Evolutionary conservation across 2,797 vertebrate species (phyloP), one percentile per base, ranked within the genome.

Genomic region (Parauchenoglanis ngamensis): DNA sequence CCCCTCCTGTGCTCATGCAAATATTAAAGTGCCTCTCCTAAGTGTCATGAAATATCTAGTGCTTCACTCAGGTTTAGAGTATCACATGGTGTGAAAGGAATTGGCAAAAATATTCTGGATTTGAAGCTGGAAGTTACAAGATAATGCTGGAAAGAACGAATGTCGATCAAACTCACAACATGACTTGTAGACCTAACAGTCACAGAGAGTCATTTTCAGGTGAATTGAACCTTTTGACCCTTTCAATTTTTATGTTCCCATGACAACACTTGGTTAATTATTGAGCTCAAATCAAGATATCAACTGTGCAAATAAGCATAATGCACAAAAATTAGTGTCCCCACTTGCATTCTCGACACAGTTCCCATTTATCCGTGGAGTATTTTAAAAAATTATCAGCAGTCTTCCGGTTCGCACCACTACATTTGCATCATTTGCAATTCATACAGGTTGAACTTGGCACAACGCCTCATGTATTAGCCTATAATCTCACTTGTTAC

Each of bases 1-100:
- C 90, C 87, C 90, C 90, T 92, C 85, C 89, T 75, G 89, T 79
- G 89, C 85, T 86, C 88, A 91, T 86, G 88, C 88, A 90, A 90
- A 91, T 89, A 90, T 89, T 90, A 90, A 81, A 91, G 75, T 73
- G 81, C 68, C 85, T 88, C 85, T 85, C 83, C 84, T 87, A 89
- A 89, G 82, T 78, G 80, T 76, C 84, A 85, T 40, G 59, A 90
- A 88, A 65, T 40, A 63, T 91, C 83, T 87, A 86, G 75, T 84
- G 86, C 85, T 72, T 82, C 83, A 67, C 79, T 86, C 73, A 40
- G 75, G 59, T 87, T 85, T 89, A 78, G 83, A 35, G 73, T 75
- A 52, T 86, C 61, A 75, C 73, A 70, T 56, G 44, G 63, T 80
- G 87, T 54, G 44, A 72, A 81, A 85, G 59, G 19, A 73, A 85